Percentiles rank a stretch among this genome's conserved stretches.
Evolutionary conservation across 2,113 vertebrate species (phyloP).

Genomic region (Pseudolaguvia tuberculata): DNA sequence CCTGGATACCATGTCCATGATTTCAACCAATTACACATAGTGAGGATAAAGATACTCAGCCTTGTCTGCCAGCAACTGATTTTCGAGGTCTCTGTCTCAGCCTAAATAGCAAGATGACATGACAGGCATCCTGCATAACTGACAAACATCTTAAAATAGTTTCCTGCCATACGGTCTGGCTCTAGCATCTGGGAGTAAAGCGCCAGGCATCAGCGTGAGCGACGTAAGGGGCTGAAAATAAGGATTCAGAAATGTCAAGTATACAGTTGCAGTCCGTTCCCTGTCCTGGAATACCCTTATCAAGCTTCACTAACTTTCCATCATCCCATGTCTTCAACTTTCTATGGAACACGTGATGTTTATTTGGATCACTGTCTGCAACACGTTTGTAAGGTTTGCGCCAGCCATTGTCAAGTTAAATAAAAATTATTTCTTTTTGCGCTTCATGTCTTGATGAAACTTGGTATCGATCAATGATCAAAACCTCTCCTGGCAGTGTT

Average conservation of each 20-base stretch:
- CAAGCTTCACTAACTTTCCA: slow-evolving; percentile 9
- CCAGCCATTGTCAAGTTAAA: neutral
- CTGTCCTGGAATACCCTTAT: slow-evolving; percentile 13
- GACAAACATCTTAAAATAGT: slow-evolving; percentile 42
- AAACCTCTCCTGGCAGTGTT: neutral
- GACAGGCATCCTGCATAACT: slow-evolving; percentile 34
- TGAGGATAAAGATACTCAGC: neutral
- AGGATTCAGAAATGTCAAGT: slow-evolving; percentile 17
- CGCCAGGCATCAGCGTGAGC: slow-evolving; percentile 13
- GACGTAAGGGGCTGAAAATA: slow-evolving; percentile 26
- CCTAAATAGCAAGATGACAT: slow-evolving; percentile 22
- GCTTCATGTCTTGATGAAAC: neutral
- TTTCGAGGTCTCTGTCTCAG: slow-evolving; percentile 8
- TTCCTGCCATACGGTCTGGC: slow-evolving; percentile 6
- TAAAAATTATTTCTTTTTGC: neutral
- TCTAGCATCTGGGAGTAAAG: slow-evolving; percentile 6
- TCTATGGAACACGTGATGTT: neutral
- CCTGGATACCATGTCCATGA: neutral
- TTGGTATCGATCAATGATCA: neutral
- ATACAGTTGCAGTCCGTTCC: slow-evolving; percentile 22
- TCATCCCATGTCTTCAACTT: neutral
- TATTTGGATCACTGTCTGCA: neutral
- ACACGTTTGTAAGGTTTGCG: neutral
- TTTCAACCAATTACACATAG: slow-evolving; percentile 12
- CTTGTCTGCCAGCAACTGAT: slow-evolving; percentile 1